Base-by-base conservation (phyloP, 2,113 vertebrate species). In the Pterophyllum scalare region DNA sequence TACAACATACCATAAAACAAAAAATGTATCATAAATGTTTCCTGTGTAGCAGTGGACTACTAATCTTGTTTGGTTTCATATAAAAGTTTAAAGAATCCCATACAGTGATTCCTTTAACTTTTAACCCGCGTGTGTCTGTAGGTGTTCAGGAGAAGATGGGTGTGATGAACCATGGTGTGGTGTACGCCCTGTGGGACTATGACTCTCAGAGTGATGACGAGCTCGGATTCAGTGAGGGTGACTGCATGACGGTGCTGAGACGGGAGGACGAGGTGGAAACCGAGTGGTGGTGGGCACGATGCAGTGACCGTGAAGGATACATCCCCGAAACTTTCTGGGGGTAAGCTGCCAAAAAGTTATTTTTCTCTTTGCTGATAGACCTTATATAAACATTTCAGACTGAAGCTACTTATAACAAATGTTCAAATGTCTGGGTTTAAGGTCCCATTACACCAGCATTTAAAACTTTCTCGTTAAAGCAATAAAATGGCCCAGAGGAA, bases 111-210 rank as follows among this genome's bases (percentile, higher is more conserved):
- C 38, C 24, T 46, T 46, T 6, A 24, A 38, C 54, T 19, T 35
- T 38, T 15, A 65, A 65, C 1, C 38, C 10, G 24, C 22, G n/a
- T 57, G 3, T 22, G 24, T 13, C 14, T 70, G 19, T 6, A 99
- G 98, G 98, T 1, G 98, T 99, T 10, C 98, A 99, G 94, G 98
- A 99, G 95, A 99, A 99, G 91, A 99, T 99, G 97, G 98, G 98
- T 1, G 97, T 98, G 67, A 99, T 99, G 98, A 99, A 99, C 89
- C 96, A 97, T 19, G 98, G 97, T 0, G 95, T 98, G 86, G 97
- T 99, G 52, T 99, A 98, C 10, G 97, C 96, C 0, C 94, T 99
- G 31, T 99, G 98, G 98, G 97, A 97, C 87, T 97, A 97, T 0
- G 95, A 97, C 43, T 94, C 96, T 4, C 96, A 98, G 88, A 91